These are phyloP conservation scores for Chaenogobius annularis DNA, from an alignment of 2,113 vertebrate species.

Conservation along the genomic window DNA sequence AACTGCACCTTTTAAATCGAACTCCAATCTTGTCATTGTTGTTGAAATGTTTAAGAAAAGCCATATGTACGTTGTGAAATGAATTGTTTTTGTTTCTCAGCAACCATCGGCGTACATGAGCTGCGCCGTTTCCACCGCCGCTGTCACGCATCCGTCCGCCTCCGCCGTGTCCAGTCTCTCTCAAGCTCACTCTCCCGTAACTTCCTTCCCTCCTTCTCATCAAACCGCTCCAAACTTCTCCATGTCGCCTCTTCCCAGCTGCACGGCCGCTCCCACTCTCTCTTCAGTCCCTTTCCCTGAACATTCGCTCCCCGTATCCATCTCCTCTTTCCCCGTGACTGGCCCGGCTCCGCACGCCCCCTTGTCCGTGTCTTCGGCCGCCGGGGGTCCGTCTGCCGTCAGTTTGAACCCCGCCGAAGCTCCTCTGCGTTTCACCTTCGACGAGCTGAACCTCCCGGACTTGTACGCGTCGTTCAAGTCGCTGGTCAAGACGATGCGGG, in stretches of 20 bases:
- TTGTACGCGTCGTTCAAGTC: conserved; percentile 94
- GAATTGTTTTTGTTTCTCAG: conserved; percentile 28
- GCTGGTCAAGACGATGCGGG: conserved; percentile 90
- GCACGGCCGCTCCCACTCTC: conserved; percentile 19
- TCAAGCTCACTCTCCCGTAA: conserved; percentile 3
- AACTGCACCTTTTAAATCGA: too few relatives aligned
- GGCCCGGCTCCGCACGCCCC: conserved; percentile 20
- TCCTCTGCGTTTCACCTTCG: conserved; percentile 89
- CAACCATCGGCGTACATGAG: conserved; percentile 61
- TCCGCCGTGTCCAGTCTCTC: conserved; percentile 25
- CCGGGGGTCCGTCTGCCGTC: neutral
- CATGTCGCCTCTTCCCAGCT: conserved; percentile 20
- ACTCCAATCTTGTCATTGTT: too few relatives aligned
- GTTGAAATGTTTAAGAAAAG: too few relatives aligned
- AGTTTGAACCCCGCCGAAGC: conserved; percentile 76
- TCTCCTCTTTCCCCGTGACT: conserved; percentile 23
- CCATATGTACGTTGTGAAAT: too few relatives aligned
- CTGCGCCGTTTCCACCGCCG: conserved; percentile 10
- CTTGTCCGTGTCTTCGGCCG: conserved; percentile 1
- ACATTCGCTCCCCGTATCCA: conserved; percentile 10
- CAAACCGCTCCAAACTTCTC: conserved; percentile 25
- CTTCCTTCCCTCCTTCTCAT: neutral
- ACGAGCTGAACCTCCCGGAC: conserved; percentile 91
- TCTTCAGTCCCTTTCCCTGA: conserved; percentile 33
- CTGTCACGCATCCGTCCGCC: conserved; percentile 26